Base-by-base conservation (phyloP, 2,888 invertebrate species). In the Hyalella azteca region DNA sequence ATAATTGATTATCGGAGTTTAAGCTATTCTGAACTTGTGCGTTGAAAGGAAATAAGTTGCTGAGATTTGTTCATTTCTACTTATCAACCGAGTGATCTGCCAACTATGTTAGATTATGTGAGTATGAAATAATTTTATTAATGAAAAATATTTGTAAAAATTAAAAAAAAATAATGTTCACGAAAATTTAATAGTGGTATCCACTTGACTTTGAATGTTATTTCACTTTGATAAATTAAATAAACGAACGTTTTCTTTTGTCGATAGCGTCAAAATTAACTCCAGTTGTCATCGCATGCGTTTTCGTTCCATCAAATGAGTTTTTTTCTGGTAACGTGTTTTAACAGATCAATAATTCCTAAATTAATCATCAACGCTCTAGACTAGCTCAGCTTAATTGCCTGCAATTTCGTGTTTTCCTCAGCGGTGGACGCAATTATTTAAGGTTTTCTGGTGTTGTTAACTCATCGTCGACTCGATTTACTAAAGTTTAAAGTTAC, bases 21-120 rank as follows among this genome's bases (percentile, higher is more conserved):
- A 54, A 54, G 54, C 22, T 54, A 54, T 54, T 54, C 29, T 54
- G 22, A 9, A 13, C 22, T 7, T 26, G 54, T 54, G 15, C 15
- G 29, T 54, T 29, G 54, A 7, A 54, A 54, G 11, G 3, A 9
- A 54, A 7, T 13, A 13, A 3, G 29, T 4, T 7, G 11, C 4
- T 54, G 22, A 22, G 22, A 22, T 7, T 29, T 26, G 7, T 29
- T 54, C 54, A 3, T 54, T 3, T 3, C 22, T 22, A 29, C 22
- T 54, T 54, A 22, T 26, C 54, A 15, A 54, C 54, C n/a, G n/a
- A n/a, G n/a, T n/a, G n/a, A n/a, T n/a, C n/a, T n/a, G n/a, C n/a
- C n/a, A 54, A 22, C 54, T 54, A 54, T 54, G 54, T 54, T 54
- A 54, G 54, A 54, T 54, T 54, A 54, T 54, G 54, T 54, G 54